Conservation (phyloP, 1,140 invertebrate genomes). For the Sinella curviseta region DNA sequence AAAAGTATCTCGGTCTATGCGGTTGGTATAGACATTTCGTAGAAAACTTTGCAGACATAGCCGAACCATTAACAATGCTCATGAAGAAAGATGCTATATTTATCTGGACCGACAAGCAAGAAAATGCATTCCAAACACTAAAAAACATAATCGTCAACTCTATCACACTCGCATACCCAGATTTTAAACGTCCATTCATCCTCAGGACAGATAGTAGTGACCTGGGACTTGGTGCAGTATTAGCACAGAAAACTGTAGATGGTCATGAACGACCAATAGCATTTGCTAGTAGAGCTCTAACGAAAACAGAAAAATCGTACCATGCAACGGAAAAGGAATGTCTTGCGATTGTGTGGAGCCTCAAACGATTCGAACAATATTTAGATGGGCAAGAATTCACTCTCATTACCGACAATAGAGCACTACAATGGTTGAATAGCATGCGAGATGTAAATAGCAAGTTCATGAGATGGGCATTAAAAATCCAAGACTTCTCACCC, state of each 20-base stretch:
- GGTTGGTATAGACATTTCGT: constrained; percentile 57
- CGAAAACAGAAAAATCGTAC: not conserved
- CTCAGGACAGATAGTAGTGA: not conserved
- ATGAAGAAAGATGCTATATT: constrained; percentile 52
- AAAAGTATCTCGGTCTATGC: constrained; percentile 56
- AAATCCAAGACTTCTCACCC: no score
- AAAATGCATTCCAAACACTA: constrained; percentile 51
- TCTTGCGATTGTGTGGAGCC: not conserved
- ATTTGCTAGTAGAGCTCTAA: not conserved
- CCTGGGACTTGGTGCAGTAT: not conserved
- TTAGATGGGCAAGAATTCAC: no score
- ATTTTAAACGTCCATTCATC: not conserved
- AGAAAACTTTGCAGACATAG: constrained; percentile 51
- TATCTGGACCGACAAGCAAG: constrained; percentile 50
- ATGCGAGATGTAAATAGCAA: not conserved
- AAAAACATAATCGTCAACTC: constrained; percentile 39
- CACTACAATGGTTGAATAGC: not conserved
- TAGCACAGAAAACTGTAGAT: not conserved
- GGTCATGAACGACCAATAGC: not conserved
- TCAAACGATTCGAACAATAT: not conserved
- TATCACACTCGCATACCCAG: not conserved
- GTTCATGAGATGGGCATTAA: no score
- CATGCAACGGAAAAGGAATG: no score
- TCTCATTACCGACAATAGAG: no score
- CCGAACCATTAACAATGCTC: constrained; percentile 53